phyloP scores from a whole-genome alignment of 2,113 vertebrate species.

The Apus apus region DNA sequence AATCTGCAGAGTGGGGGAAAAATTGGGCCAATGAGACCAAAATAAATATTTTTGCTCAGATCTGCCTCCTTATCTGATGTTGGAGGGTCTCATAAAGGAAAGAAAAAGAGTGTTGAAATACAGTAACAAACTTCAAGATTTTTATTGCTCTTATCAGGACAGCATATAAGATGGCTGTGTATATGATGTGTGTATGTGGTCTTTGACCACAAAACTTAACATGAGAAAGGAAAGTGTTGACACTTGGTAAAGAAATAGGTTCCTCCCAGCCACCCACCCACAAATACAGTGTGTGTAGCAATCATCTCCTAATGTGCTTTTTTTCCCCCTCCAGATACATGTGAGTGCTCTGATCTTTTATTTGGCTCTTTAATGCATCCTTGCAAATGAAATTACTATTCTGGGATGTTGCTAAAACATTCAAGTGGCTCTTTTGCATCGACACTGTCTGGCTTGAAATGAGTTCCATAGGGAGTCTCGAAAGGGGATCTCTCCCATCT shows the following conservation, averaged over 20 bases:
- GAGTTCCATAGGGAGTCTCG: not conserved
- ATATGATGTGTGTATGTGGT: constrained; percentile 41
- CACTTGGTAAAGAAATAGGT: constrained; percentile 66
- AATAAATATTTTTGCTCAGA: constrained; percentile 3
- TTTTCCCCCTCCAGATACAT: constrained; percentile 36
- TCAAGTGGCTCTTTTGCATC: not conserved
- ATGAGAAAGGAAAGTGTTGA: constrained; percentile 70
- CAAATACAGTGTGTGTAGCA: constrained; percentile 33
- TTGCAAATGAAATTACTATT: not conserved
- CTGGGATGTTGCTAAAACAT: not conserved
- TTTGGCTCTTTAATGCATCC: constrained; percentile 24
- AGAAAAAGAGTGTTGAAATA: not conserved
- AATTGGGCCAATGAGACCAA: not conserved
- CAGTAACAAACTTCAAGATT: not conserved
- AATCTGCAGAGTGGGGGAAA: not conserved
- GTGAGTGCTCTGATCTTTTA: constrained; percentile 51
- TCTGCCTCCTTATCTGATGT: not conserved
- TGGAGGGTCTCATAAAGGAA: not conserved
- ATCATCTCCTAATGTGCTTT: not conserved
- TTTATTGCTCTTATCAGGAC: constrained; percentile 26
- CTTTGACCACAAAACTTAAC: constrained; percentile 59
- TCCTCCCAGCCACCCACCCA: constrained; percentile 61
- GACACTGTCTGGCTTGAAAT: not conserved
- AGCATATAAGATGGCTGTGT: not conserved
- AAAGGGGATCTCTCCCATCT: not conserved